These are phyloP conservation scores for Cepaea nemoralis DNA, from an alignment of 1,140 invertebrate genomes.

Conservation along the genomic window DNA sequence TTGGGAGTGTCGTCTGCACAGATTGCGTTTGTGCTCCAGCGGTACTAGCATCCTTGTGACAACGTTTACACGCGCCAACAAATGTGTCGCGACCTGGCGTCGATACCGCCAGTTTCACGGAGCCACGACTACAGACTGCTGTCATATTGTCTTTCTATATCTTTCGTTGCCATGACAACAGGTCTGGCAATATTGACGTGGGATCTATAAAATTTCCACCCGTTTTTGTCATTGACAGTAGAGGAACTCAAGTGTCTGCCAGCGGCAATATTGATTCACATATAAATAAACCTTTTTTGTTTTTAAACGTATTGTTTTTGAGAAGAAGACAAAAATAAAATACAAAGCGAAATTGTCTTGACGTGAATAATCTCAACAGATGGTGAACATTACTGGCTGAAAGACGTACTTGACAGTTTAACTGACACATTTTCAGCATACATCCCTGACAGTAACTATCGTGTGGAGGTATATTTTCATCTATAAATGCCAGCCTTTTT, in stretches of 20 bases:
- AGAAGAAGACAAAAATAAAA: no score
- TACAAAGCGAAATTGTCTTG: no score
- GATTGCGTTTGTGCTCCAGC: not conserved
- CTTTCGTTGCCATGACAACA: conserved; percentile 16
- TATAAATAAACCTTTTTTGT: no score
- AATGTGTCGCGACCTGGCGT: not conserved
- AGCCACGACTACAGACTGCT: not conserved
- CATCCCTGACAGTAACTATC: no score
- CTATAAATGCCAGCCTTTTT: no score
- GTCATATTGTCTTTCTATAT: not conserved
- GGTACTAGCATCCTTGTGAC: not conserved
- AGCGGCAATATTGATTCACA: no score
- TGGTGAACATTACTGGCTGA: no score
- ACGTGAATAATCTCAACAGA: no score
- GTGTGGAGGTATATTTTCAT: no score
- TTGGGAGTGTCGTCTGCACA: not conserved
- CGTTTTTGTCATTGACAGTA: not conserved
- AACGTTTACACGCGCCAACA: not conserved
- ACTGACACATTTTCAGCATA: no score
- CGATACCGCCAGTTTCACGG: not conserved
- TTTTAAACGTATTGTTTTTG: no score
- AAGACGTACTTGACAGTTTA: no score
- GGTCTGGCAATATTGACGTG: not conserved
- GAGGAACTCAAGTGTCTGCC: not conserved
- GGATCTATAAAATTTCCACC: conserved; percentile 3